Conservation (phyloP, 2,888 invertebrate species). For the Tridacna crocea region DNA sequence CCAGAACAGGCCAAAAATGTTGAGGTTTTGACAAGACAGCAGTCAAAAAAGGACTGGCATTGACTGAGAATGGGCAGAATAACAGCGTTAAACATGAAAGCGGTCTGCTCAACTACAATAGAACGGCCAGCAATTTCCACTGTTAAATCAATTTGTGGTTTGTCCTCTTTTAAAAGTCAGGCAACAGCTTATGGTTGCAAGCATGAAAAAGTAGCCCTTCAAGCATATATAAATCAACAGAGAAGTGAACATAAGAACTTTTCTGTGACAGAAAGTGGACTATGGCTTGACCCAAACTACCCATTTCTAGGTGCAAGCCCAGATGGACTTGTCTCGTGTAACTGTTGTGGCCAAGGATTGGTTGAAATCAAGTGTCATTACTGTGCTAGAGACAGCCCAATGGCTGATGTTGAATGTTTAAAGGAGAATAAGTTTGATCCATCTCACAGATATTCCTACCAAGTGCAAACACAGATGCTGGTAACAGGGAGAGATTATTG, state of each 20-base stretch:
- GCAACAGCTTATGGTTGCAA: background rate
- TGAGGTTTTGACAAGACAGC: background rate
- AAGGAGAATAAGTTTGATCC: background rate
- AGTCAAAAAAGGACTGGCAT: slow-evolving; percentile 17
- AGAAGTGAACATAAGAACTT: background rate
- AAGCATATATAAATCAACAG: background rate
- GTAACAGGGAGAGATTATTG: slow-evolving; percentile 1
- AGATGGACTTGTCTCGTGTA: background rate
- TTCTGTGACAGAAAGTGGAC: background rate
- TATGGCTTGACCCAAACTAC: background rate
- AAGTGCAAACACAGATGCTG: slow-evolving; percentile 1
- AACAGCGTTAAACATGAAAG: slow-evolving; percentile 24
- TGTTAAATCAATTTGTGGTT: background rate
- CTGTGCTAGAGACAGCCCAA: background rate
- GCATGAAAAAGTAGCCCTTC: background rate
- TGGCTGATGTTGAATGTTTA: background rate
- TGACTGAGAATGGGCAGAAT: slow-evolving; percentile 5
- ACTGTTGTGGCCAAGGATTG: background rate
- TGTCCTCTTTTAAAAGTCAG: background rate
- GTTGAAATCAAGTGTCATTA: background rate
- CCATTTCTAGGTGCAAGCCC: background rate
- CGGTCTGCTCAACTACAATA: background rate
- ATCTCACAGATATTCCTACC: background rate
- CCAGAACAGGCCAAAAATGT: slow-evolving; percentile 11
- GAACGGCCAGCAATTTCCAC: background rate